A percentile compares a stretch with the other conserved stretches of the same genome.
These are phyloP conservation scores for Protobothrops flavoviridis DNA, from an alignment of 2,113 vertebrate genomes.

Conservation along the genomic window DNA sequence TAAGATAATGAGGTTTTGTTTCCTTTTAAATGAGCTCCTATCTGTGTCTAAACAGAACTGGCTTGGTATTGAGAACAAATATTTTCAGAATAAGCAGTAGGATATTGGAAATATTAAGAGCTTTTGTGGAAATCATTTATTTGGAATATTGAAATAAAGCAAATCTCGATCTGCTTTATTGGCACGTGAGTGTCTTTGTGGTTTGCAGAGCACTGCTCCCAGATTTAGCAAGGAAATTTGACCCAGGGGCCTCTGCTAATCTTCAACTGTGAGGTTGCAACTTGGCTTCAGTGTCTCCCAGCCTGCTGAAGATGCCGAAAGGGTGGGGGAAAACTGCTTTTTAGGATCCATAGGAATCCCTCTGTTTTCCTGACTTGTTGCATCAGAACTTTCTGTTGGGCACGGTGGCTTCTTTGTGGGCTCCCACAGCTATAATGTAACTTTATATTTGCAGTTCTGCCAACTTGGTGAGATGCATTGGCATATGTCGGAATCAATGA, in stretches of 20 bases:
- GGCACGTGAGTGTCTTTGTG: neutral
- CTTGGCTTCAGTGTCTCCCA: neutral
- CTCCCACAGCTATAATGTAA: neutral
- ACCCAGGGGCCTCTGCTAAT: neutral
- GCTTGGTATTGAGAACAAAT: neutral
- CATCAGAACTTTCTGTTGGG: neutral
- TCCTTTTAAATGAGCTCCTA: neutral
- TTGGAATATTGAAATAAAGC: neutral
- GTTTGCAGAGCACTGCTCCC: neutral
- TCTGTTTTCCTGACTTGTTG: neutral
- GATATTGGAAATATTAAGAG: neutral
- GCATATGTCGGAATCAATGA: constrained; percentile 49
- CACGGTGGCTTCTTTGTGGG: neutral
- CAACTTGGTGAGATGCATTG: constrained; percentile 42
- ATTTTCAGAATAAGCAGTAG: neutral
- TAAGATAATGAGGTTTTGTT: neutral
- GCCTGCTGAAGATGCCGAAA: neutral
- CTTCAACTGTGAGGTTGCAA: neutral
- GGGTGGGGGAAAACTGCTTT: neutral
- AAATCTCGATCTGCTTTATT: no score
- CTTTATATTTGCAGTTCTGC: constrained; percentile 30
- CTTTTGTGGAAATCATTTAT: neutral
- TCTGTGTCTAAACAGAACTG: neutral
- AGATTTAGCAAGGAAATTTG: neutral
- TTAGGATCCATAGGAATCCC: neutral